These are phyloP conservation scores for Thyatira batis DNA, from an alignment of 2,888 invertebrate species.

Conservation along the genomic window DNA sequence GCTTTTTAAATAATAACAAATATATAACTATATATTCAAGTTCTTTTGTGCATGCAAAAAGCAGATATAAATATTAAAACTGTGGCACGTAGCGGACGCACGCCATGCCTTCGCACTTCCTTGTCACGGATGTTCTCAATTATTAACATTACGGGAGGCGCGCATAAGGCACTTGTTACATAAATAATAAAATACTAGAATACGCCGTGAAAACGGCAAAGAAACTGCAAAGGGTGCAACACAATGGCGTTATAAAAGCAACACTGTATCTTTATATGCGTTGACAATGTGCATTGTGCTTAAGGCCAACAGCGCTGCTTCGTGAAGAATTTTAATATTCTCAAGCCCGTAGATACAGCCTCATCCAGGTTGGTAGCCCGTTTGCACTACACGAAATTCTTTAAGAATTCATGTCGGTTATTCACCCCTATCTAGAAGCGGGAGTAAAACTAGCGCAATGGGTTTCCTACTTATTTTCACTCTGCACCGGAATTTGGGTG, in stretches of 20 bases:
- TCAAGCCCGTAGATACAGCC: conserved; percentile 43
- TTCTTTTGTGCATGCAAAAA: not conserved
- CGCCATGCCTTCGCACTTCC: conserved; percentile 18
- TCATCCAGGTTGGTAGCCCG: conserved; percentile 51
- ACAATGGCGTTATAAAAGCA: conserved; percentile 77
- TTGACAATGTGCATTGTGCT: conserved; percentile 78
- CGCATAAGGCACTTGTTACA: conserved; percentile 69
- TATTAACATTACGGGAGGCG: conserved; percentile 72
- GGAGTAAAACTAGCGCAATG: conserved; percentile 32
- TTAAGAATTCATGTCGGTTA: conserved; percentile 57
- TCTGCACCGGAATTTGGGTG: conserved; percentile 19
- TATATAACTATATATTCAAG: no score
- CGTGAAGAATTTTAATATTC: conserved; percentile 48
- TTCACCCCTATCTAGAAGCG: conserved; percentile 39
- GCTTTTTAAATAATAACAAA: no score
- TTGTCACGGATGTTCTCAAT: conserved; percentile 71
- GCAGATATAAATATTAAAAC: not conserved
- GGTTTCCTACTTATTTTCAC: conserved; percentile 15
- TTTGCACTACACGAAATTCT: conserved; percentile 53
- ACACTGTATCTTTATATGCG: conserved; percentile 76
- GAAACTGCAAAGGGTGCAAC: conserved; percentile 68
- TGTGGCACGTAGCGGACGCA: not conserved
- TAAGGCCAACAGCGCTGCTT: conserved; percentile 34
- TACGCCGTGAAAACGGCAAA: conserved; percentile 70
- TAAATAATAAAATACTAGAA: conserved; percentile 77